A percentile compares a stretch with the other conserved stretches of the same genome.
phyloP scores from a whole-genome alignment of 2,113 vertebrate genomes.

The Tretioscincus oriximinensis region DNA sequence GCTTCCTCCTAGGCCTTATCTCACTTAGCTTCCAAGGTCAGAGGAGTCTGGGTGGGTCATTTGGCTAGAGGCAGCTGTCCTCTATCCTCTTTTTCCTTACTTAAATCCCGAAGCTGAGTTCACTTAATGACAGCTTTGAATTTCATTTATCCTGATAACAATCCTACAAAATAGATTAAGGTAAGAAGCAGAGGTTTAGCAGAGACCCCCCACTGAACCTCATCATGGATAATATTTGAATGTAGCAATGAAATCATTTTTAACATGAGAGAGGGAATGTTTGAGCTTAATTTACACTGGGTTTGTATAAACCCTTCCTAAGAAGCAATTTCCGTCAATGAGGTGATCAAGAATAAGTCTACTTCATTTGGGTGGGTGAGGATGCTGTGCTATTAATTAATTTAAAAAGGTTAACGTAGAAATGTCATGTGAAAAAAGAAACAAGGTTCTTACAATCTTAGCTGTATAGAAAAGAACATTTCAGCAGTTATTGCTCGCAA shows the following conservation, averaged over 20 bases:
- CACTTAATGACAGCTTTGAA: background rate
- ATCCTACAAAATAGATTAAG: background rate
- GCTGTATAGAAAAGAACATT: no score
- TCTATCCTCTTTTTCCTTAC: no score
- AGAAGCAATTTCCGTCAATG: background rate
- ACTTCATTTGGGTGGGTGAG: background rate
- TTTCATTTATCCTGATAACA: background rate
- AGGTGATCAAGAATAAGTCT: background rate
- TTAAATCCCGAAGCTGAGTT: no score
- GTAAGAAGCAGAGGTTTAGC: background rate
- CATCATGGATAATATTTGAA: background rate
- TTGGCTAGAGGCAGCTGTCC: no score
- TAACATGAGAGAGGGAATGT: background rate
- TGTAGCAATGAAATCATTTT: background rate
- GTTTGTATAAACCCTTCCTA: background rate
- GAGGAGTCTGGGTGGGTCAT: no score
- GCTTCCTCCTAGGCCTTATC: no score
- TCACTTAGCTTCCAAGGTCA: no score
- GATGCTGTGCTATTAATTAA: background rate
- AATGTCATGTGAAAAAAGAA: no score
- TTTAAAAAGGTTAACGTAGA: constrained; percentile 34
- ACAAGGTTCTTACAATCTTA: no score
- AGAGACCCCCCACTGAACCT: background rate
- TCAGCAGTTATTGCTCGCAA: no score
- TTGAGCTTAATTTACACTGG: constrained; percentile 27